phyloP scores from a whole-genome alignment of 2,888 invertebrate genomes.

The Lumbricus terrestris region DNA sequence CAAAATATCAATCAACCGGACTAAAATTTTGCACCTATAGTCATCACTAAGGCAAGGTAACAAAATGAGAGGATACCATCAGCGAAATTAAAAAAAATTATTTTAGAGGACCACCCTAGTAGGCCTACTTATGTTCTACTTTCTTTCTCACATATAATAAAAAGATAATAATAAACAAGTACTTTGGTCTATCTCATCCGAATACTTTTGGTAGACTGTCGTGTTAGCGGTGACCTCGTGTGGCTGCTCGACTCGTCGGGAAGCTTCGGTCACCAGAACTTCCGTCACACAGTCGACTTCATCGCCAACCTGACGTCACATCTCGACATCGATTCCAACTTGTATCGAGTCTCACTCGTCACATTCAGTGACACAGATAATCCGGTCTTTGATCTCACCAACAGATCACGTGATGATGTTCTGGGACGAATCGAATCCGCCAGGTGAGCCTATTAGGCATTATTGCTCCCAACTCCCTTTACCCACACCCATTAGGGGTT shows the following conservation, averaged over 20 bases:
- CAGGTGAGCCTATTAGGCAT: no score
- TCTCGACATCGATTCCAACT: conserved; percentile 34
- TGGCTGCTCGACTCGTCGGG: conserved; percentile 37
- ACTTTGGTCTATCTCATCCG: background rate
- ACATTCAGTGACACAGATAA: conserved; percentile 31
- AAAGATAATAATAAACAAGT: no score
- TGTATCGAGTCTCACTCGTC: conserved; percentile 33
- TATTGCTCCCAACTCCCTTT: no score
- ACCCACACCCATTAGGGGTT: no score
- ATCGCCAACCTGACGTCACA: conserved; percentile 31
- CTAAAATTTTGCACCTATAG: no score
- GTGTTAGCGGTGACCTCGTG: conserved; percentile 33
- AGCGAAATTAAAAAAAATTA: no score
- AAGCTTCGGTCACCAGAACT: conserved; percentile 34
- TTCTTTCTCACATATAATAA: no score
- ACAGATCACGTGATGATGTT: conserved; percentile 22
- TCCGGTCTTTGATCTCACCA: conserved; percentile 29
- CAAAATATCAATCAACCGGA: no score
- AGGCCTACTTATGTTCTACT: no score
- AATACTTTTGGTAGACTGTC: conserved; percentile 31
- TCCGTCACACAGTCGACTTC: conserved; percentile 30
- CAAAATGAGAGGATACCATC: no score
- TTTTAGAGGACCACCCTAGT: no score
- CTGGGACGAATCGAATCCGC: conserved; percentile 26
- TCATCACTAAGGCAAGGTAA: no score